Conservation (phyloP, 2,113 vertebrate genomes). For the Podarcis raffonei region DNA sequence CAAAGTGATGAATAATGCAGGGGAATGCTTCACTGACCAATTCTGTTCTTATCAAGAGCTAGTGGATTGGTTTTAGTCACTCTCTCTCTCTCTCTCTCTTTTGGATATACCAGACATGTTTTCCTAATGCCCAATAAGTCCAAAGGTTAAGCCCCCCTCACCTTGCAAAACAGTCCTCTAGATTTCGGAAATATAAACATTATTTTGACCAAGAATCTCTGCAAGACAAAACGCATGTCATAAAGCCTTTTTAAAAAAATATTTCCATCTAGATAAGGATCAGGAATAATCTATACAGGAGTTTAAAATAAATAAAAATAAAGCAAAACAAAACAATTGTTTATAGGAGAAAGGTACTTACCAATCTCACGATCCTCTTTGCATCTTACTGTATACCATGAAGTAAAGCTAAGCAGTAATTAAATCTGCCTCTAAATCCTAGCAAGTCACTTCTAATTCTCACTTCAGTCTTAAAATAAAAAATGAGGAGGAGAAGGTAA, state of each 20-base stretch:
- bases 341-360: constrained; percentile 72
- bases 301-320: constrained; percentile 25
- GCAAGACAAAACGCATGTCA: constrained; percentile 20
- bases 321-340: neutral
- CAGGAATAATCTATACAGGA: constrained; percentile 40
- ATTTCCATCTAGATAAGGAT: constrained; percentile 35
- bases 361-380: constrained; percentile 74
- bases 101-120: constrained; percentile 29
- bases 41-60: constrained; percentile 40
- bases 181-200: constrained; percentile 57
- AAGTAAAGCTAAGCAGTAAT: constrained; percentile 57
- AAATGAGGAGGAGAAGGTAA: constrained; percentile 74
- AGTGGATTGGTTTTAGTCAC: constrained; percentile 1
- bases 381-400: constrained; percentile 52
- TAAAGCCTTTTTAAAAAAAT: constrained; percentile 38
- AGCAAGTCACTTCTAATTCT: constrained; percentile 79
- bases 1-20: constrained; percentile 47
- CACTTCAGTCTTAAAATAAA: constrained; percentile 75
- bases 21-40: constrained; percentile 16
- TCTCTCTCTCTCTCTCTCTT: neutral
- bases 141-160: constrained; percentile 50
- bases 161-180: constrained; percentile 65
- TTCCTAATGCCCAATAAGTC: constrained; percentile 52
- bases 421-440: constrained; percentile 66
- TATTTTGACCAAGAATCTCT: constrained; percentile 61